Conservation (phyloP, 2,113 vertebrate genomes). For the Dicentrarchus labrax region DNA sequence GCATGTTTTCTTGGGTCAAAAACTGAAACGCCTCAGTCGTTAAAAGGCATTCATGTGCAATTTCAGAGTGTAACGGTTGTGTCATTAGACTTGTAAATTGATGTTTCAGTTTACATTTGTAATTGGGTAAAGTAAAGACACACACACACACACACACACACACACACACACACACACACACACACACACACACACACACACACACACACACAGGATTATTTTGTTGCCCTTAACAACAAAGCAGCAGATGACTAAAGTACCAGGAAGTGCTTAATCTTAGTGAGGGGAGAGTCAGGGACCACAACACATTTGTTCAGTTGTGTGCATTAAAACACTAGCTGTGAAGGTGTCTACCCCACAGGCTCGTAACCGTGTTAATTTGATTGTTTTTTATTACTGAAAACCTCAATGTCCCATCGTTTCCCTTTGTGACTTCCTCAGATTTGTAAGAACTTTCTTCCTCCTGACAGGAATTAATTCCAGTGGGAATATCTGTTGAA, state of each 20-base stretch:
- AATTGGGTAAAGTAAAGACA: conserved; percentile 14
- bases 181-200: conserved; percentile 1
- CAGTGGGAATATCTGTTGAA: not conserved
- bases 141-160: not conserved
- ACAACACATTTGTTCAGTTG: conserved; percentile 12
- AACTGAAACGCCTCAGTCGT: conserved; percentile 25
- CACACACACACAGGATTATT: conserved; percentile 39
- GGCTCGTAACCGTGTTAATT: not conserved
- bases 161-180: conserved; percentile 4
- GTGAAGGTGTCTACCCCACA: not conserved
- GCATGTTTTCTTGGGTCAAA: conserved; percentile 24
- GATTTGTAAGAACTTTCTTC: not conserved
- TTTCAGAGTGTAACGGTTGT: conserved; percentile 15
- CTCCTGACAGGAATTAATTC: not conserved
- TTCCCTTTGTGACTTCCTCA: no score
- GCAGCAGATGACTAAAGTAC: conserved; percentile 52
- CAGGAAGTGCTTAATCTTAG: conserved; percentile 48
- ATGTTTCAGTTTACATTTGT: conserved; percentile 18
- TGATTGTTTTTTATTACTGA: not conserved
- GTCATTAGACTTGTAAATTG: conserved; percentile 29
- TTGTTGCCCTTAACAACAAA: conserved; percentile 55
- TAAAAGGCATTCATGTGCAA: not conserved
- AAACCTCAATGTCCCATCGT: not conserved
- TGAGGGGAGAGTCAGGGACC: conserved; percentile 16
- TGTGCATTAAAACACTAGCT: not conserved